Conservation (phyloP, 2,888 invertebrate genomes). For the Phaedon cochleariae region DNA sequence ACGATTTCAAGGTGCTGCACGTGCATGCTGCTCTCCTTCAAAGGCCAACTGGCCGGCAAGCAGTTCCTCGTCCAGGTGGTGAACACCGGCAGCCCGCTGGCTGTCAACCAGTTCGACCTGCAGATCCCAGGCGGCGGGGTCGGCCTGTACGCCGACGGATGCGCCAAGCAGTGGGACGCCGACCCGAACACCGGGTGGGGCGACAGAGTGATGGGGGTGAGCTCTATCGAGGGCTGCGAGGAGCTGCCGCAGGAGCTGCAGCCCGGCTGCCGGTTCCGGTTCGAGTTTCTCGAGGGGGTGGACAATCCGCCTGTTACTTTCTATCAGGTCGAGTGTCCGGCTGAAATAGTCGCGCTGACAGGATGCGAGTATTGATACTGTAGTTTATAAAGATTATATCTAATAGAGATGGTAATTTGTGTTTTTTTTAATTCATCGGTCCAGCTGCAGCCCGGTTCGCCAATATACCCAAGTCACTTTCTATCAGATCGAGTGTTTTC, state of each 20-base stretch:
- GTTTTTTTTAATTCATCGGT: too few relatives aligned
- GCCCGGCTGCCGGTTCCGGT: constrained; percentile 34
- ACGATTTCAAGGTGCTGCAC: constrained; percentile 36
- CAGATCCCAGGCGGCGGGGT: constrained; percentile 25
- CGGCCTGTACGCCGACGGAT: not conserved
- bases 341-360: constrained; percentile 25
- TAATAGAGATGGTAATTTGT: too few relatives aligned
- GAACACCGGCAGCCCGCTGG: constrained; percentile 20
- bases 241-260: constrained; percentile 29
- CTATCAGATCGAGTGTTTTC: too few relatives aligned
- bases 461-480: too few relatives aligned
- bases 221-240: constrained; percentile 13
- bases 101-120: constrained; percentile 25
- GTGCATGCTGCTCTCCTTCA: constrained; percentile 36
- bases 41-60: constrained; percentile 28
- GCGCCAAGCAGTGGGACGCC: constrained; percentile 4
- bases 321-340: constrained; percentile 33
- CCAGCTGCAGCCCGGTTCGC: too few relatives aligned
- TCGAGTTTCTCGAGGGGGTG: constrained; percentile 32
- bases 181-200: constrained; percentile 11
- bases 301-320: constrained; percentile 32
- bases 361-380: constrained; percentile 27
- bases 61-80: constrained; percentile 27
- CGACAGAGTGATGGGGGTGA: not conserved
- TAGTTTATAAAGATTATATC: too few relatives aligned